Base-by-base conservation (phyloP, 2,113 vertebrate species). In the Microcebus murinus region DNA sequence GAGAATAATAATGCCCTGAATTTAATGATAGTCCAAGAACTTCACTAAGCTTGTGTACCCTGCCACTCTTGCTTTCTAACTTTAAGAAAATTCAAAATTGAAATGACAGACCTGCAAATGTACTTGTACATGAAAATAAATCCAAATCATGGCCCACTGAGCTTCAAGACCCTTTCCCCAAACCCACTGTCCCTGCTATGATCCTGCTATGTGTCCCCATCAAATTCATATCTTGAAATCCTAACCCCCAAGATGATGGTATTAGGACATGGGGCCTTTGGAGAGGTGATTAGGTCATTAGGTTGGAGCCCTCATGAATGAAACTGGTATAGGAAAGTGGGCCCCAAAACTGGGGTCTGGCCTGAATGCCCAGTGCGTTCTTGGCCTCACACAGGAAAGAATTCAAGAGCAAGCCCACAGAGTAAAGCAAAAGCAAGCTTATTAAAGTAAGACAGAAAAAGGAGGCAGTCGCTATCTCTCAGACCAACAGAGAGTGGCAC, bases 71-170 rank as follows among this genome's bases (percentile, higher is more conserved):
- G 20, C 21, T 14, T 10, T 65, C 45, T 86, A 14, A 84, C 3
- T 59, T 96, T 63, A 74, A 87, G 34, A 18, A 86, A 74, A 67
- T 29, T 85, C 74, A 45, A 90, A 81, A 95, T 63, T 71, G 12
- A 88, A 52, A 81, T 85, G 34, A 42, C 20, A 83, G 79, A 81
- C n/a, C 59, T 48, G 42, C 0, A 57, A 42, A 39, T 55, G 11
- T 76, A 68, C 17, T 91, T 77, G 8, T 12, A n/a, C 14, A 4
- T 34, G 71, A 18, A 8, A 17, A 79, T 42, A 48, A 94, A 74
- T 23, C 42, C 18, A 65, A 29, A 77, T 67, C 31, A 12, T 4
- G 61, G 20, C 8, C 65, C 50, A 74, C 0, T 45, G n/a, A 74
- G 18, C 18, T 74, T 48, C 15, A 80, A 71, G 67, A n/a, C 39